Conservation (phyloP, 2,888 invertebrate genomes). For the Zonitis immaculata region DNA sequence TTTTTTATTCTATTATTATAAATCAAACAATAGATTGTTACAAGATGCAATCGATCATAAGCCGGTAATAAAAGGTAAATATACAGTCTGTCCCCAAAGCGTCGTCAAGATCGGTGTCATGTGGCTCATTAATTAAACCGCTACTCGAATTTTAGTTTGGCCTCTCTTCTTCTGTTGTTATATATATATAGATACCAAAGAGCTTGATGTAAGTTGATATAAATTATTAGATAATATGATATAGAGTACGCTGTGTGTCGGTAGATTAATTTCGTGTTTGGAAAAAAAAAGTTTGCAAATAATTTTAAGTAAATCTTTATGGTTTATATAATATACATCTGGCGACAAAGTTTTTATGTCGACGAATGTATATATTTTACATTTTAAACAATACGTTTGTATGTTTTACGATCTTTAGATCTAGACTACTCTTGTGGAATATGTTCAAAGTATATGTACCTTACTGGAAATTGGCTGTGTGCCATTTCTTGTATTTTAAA, state of each 20-base stretch:
- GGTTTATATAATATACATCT: too few species aligned
- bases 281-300: too few species aligned
- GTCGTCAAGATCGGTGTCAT: slow-evolving; percentile 18
- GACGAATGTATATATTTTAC: slow-evolving; percentile 36
- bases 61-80: neutral
- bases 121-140: slow-evolving; percentile 43
- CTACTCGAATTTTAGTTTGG: slow-evolving; percentile 41
- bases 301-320: too few species aligned
- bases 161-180: slow-evolving; percentile 28
- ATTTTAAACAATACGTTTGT: slow-evolving; percentile 39
- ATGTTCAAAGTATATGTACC: slow-evolving; percentile 30
- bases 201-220: slow-evolving; percentile 25
- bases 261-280: too few species aligned
- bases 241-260: too few species aligned
- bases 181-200: too few species aligned
- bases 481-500: too few species aligned
- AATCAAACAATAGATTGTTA: too few species aligned
- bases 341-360: slow-evolving; percentile 22
- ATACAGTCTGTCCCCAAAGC: slow-evolving; percentile 6
- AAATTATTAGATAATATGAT: slow-evolving; percentile 26
- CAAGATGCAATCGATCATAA: neutral
- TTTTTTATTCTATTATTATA: too few species aligned
- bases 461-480: slow-evolving; percentile 26
- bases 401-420: slow-evolving; percentile 40
- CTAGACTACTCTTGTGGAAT: slow-evolving; percentile 35